Conservation (phyloP, 2,888 invertebrate genomes). For the Tiphia femorata region DNA sequence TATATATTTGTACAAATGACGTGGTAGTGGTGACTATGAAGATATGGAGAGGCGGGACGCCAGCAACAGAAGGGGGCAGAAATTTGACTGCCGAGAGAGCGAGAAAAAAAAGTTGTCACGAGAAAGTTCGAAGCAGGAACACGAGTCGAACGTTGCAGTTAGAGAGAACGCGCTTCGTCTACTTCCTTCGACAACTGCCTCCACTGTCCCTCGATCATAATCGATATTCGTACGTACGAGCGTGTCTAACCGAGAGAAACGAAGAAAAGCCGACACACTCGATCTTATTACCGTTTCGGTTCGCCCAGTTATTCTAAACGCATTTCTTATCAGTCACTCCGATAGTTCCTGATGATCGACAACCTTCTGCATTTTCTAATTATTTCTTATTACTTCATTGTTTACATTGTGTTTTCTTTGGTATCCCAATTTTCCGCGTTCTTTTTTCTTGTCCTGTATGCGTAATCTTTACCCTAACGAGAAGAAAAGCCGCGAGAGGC, state of each 20-base stretch:
- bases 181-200: conserved; percentile 13
- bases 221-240: conserved; percentile 15
- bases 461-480: conserved; percentile 8
- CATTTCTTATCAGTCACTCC: conserved; percentile 40
- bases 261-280: conserved; percentile 26
- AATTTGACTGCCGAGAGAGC: conserved; percentile 22
- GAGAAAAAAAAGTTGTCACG: conserved; percentile 22
- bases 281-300: conserved; percentile 31
- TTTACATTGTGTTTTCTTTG: conserved; percentile 49
- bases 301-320: conserved; percentile 31
- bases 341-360: conserved; percentile 35
- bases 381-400: conserved; percentile 54
- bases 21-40: conserved; percentile 20
- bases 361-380: conserved; percentile 50
- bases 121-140: conserved; percentile 19
- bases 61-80: conserved; percentile 10
- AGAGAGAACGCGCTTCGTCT: conserved; percentile 12
- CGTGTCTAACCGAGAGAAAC: conserved; percentile 4
- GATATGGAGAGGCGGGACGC: conserved; percentile 3
- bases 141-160: conserved; percentile 2
- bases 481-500: conserved; percentile 11
- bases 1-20: conserved; percentile 32
- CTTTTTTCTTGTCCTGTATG: conserved; percentile 30
- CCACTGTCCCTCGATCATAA: conserved; percentile 14
- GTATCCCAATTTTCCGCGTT: conserved; percentile 36